Conservation (phyloP, 2,113 vertebrate species). For the Macquaria australasica region DNA sequence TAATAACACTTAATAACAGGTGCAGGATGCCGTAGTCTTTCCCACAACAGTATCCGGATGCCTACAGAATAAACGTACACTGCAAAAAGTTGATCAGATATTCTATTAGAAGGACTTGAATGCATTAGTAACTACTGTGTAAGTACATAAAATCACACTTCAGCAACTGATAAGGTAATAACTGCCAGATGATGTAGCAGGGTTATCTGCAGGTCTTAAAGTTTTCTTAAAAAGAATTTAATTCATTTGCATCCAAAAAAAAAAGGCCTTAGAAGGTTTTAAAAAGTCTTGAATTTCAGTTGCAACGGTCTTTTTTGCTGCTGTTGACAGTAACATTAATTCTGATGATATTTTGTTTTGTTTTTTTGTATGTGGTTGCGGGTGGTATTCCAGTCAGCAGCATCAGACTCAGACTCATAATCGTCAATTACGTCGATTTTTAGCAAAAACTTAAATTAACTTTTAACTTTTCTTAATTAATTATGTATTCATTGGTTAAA, state of each 20-base stretch:
- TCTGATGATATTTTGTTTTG: too few relatives aligned
- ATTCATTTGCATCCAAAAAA: too few relatives aligned
- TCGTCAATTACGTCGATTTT: too few relatives aligned
- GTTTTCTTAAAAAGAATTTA: not conserved
- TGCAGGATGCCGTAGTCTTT: slow-evolving; percentile 18
- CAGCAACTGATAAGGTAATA: not conserved
- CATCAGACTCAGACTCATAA: too few relatives aligned
- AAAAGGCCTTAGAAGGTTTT: too few relatives aligned
- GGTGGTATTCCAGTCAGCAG: too few relatives aligned
- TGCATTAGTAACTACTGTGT: not conserved
- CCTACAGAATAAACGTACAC: not conserved
- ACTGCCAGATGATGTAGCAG: not conserved
- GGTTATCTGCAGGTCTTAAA: not conserved
- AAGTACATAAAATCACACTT: not conserved
- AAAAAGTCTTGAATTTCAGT: too few relatives aligned
- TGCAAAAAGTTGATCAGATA: not conserved
- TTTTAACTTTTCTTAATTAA: too few relatives aligned
- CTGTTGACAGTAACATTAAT: too few relatives aligned
- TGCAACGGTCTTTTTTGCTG: too few relatives aligned
- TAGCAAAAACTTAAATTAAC: too few relatives aligned
- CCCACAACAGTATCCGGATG: not conserved
- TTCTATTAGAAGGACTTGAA: not conserved
- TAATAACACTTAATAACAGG: slow-evolving; percentile 34
- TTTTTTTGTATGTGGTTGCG: too few relatives aligned
- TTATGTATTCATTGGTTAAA: not conserved